phyloP scores from a whole-genome alignment of 2,113 vertebrate species.

The Saguinus midas region DNA sequence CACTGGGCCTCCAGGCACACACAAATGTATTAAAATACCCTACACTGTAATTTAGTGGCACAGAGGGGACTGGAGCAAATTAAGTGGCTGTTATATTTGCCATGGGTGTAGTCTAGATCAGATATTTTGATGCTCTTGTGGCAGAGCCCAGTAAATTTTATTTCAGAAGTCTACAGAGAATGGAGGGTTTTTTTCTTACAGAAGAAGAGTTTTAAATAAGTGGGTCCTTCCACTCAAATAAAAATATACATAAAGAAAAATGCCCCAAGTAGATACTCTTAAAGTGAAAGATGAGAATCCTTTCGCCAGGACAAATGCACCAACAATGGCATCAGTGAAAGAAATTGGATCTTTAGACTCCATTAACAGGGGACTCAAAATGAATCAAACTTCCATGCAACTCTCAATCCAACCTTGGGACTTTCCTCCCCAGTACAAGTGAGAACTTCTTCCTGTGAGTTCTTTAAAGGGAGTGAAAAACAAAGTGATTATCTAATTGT shows the following conservation, averaged over 20 bases:
- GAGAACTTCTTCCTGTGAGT: background rate
- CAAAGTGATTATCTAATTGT: background rate
- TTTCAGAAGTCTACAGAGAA: background rate
- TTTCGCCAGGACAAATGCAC: background rate
- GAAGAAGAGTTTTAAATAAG: slow-evolving; percentile 35
- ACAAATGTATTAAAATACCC: slow-evolving; percentile 56
- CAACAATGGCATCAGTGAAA: slow-evolving; percentile 23
- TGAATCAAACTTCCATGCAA: background rate
- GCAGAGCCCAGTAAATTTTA: background rate
- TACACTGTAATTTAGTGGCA: slow-evolving; percentile 54
- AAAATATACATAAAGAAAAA: slow-evolving; percentile 56
- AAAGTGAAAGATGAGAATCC: slow-evolving; percentile 43
- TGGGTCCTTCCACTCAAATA: background rate
- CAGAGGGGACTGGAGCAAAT: slow-evolving; percentile 51
- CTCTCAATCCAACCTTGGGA: background rate
- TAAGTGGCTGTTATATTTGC: slow-evolving; percentile 18
- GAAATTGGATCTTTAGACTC: background rate
- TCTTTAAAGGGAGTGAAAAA: slow-evolving; percentile 33
- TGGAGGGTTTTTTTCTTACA: background rate
- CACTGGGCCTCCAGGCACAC: slow-evolving; percentile 56
- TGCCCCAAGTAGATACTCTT: background rate
- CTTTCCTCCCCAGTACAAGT: background rate
- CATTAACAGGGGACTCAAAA: background rate
- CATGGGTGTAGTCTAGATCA: background rate
- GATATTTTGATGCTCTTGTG: background rate